Percentiles rank a stretch among this genome's conserved stretches.
Evolutionary conservation across 2,888 invertebrate species (phyloP).

Genomic region (Xestobium rufovillosum): DNA sequence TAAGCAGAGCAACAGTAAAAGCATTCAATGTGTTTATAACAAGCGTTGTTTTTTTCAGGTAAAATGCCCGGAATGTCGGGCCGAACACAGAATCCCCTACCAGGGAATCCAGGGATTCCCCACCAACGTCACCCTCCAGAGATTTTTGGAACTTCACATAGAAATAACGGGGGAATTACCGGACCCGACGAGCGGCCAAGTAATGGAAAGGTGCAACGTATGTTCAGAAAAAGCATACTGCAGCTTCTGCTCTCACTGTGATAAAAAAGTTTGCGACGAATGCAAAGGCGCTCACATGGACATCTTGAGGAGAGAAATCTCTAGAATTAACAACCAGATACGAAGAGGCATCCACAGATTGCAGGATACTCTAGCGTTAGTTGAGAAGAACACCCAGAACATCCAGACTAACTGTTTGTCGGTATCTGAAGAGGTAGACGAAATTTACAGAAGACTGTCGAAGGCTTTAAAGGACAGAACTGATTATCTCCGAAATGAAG

Average conservation of each 20-base stretch:
- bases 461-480: slow-evolving; percentile 88
- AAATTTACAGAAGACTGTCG: slow-evolving; percentile 77
- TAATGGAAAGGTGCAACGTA: slow-evolving; percentile 89
- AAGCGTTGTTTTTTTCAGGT: slow-evolving; percentile 53
- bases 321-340: slow-evolving; percentile 48
- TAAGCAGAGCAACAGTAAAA: no score
- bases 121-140: slow-evolving; percentile 90
- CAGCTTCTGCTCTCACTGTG: slow-evolving; percentile 88
- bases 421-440: slow-evolving; percentile 90
- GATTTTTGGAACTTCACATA: slow-evolving; percentile 90
- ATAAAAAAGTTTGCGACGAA: slow-evolving; percentile 93
- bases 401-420: slow-evolving; percentile 84
- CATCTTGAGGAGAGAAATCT: slow-evolving; percentile 66
- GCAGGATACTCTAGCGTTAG: slow-evolving; percentile 74
- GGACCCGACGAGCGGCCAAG: slow-evolving; percentile 83
- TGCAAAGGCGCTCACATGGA: slow-evolving; percentile 97
- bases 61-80: slow-evolving; percentile 96
- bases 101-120: slow-evolving; percentile 92
- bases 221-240: slow-evolving; percentile 90
- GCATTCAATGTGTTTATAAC: no score
- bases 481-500: slow-evolving; percentile 77
- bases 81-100: slow-evolving; percentile 93
- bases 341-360: slow-evolving; percentile 81
- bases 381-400: slow-evolving; percentile 82
- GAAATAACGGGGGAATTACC: slow-evolving; percentile 88